Conservation (phyloP, 2,888 invertebrate genomes). For the Eretmocerus hayati region DNA sequence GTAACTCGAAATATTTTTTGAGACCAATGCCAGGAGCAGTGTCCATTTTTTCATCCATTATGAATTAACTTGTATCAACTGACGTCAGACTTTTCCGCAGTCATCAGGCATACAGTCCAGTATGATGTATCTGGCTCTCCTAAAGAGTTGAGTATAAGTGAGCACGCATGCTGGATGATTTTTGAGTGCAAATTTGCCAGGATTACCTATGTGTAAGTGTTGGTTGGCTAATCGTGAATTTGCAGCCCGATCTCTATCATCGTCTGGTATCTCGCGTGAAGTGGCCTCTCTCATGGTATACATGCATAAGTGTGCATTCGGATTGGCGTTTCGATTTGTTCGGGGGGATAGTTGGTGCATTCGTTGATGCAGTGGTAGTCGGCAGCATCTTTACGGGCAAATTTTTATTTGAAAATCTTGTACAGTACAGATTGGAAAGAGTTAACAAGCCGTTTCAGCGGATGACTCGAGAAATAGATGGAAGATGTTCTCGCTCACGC, state of each 20-base stretch:
- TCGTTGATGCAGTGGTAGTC: too few relatives aligned
- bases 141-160: background rate
- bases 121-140: background rate
- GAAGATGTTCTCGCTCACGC: too few relatives aligned
- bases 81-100: too few relatives aligned
- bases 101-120: too few relatives aligned
- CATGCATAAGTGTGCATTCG: too few relatives aligned
- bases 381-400: background rate
- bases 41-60: too few relatives aligned
- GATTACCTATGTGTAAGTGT: too few relatives aligned
- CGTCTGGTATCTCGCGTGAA: too few relatives aligned
- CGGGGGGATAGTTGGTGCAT: background rate
- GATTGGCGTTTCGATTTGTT: conserved; percentile 12
- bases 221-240: background rate
- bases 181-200: too few relatives aligned
- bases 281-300: too few relatives aligned
- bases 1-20: background rate
- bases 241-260: conserved; percentile 3
- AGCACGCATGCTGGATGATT: background rate
- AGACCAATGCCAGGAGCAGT: too few relatives aligned
- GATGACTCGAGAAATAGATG: background rate
- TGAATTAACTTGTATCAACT: too few relatives aligned
- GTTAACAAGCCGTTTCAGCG: background rate
- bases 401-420: conserved; percentile 8
- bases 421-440: background rate